Conservation (phyloP, 2,888 invertebrate species). For the Nesidiocoris tenuis region DNA sequence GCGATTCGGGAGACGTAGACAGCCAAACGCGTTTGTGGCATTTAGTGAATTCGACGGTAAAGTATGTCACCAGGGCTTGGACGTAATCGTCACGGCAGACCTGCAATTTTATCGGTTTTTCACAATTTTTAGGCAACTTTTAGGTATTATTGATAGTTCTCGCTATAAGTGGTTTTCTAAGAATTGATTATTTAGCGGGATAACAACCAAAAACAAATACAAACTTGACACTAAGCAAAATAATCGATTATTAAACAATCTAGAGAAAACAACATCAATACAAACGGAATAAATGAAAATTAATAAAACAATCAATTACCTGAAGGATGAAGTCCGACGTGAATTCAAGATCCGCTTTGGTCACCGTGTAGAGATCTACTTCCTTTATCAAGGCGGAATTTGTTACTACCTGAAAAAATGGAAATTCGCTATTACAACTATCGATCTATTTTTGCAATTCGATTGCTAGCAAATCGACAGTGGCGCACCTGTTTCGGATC, state of each 20-base stretch:
- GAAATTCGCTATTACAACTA: too few relatives aligned
- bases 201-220: too few relatives aligned
- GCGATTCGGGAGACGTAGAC: slow-evolving; percentile 95
- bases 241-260: too few relatives aligned
- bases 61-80: slow-evolving; percentile 91
- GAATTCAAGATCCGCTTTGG: slow-evolving; percentile 90
- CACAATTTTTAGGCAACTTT: too few relatives aligned
- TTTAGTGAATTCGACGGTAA: slow-evolving; percentile 99
- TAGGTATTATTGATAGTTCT: too few relatives aligned
- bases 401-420: slow-evolving; percentile 75
- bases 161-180: too few relatives aligned
- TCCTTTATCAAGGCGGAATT: slow-evolving; percentile 94
- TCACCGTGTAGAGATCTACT: slow-evolving; percentile 97
- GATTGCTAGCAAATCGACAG: too few relatives aligned
- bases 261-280: not conserved
- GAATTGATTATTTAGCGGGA: too few relatives aligned
- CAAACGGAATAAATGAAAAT: not conserved
- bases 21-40: slow-evolving; percentile 98
- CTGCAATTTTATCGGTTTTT: slow-evolving; percentile 57
- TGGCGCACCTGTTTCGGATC: slow-evolving; percentile 90
- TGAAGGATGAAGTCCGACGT: slow-evolving; percentile 76
- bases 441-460: too few relatives aligned
- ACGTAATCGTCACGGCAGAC: slow-evolving; percentile 82
- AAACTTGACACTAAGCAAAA: too few relatives aligned
- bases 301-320: slow-evolving; percentile 10